These are phyloP conservation scores for Neofelis nebulosa DNA, from an alignment of 2,113 vertebrate species.

Conservation along the genomic window DNA sequence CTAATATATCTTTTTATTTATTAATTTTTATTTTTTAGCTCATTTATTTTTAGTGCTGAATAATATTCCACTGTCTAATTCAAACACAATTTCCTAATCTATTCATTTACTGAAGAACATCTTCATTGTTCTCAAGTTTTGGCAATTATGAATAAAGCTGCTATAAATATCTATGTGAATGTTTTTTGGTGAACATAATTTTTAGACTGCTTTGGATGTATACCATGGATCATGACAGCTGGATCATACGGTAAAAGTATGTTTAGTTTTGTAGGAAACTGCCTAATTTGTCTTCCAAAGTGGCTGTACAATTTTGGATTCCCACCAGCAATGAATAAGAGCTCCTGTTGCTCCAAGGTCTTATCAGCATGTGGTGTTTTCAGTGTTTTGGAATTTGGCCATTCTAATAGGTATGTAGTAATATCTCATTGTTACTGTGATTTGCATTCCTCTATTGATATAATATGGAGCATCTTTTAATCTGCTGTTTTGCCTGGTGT, in stretches of 20 bases:
- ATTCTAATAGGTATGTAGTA: neutral
- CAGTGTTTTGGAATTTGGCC: neutral
- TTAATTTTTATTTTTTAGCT: no score
- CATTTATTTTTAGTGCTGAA: neutral
- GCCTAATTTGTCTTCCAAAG: neutral
- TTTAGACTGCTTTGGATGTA: neutral
- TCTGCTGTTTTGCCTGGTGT: neutral
- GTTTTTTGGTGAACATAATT: neutral
- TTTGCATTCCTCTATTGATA: neutral
- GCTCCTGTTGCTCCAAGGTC: neutral
- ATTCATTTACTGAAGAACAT: neutral
- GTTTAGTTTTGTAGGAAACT: neutral
- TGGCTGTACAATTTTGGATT: neutral
- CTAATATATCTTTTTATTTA: no score
- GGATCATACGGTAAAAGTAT: neutral
- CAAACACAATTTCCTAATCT: neutral
- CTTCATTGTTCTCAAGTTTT: neutral
- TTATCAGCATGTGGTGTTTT: neutral
- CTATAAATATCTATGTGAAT: neutral
- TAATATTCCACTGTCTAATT: neutral
- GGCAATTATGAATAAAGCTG: neutral
- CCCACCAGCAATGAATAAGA: neutral
- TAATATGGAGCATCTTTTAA: neutral
- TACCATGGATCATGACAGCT: neutral
- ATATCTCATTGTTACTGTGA: neutral